Base-by-base conservation (phyloP, 2,113 vertebrate species). In the Gymnocephalus cernua region DNA sequence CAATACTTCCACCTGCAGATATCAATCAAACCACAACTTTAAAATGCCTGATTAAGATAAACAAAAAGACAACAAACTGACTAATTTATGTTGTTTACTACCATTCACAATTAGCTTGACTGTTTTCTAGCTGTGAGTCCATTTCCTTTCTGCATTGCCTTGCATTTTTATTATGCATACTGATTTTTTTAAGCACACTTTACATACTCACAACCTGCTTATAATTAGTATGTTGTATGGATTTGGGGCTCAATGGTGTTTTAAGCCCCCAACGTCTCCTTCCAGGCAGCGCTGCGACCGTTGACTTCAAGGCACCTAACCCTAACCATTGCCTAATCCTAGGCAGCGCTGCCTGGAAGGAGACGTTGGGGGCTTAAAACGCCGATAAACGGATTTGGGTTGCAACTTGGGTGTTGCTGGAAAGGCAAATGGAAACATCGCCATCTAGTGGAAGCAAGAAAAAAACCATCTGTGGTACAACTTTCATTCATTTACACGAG, bases 401-500 rank as follows among this genome's bases (percentile, higher is more conserved):
- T 8, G 25, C 2, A 56, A 4, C 2, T 12, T 65, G 14, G 38
- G 16, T 45, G 3, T 32, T 21, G 16, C 21, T 27, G n/a, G 19
- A 1, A 6, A 1, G 0, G 1, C 9, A 59, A 77, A 81, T 1
- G 68, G 14, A 75, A 80, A 91, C 84, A 87, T 29, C 16, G 58
- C 89, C 91, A 85, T 41, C 93, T 88, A 72, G 82, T 81, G 90
- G 90, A 75, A 9, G 25, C 54, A 2, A 56, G 1, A 15, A 58
- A 35, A 63, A 47, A 63, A 11, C 64, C 41, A 61, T 16, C 53
- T 61, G 48, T 0, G 2, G 8, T 23, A 1, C 1, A 6, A 2
- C 29, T 35, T 56, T 9, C 1, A 51, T 62, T 63, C 19, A 32
- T 23, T 25, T 71, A 47, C 4, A 54, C 12, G 3, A 18, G 11